Conservation (phyloP, 2,797 vertebrate species). For the Lagocephalus sceleratus region DNA sequence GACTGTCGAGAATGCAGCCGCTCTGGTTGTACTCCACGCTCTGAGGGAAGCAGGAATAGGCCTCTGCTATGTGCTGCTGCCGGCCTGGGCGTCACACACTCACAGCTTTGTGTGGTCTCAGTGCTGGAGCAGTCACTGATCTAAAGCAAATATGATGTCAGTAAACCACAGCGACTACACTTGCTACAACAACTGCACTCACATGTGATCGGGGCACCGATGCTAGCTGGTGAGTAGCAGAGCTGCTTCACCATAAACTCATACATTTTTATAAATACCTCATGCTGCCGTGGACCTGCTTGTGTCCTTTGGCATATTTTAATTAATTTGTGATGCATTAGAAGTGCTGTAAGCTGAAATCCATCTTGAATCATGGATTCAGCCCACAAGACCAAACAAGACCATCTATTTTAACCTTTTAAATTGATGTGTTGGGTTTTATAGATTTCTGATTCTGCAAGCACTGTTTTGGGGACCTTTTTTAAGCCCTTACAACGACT, state of each 20-base stretch:
- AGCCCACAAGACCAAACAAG: too few relatives aligned
- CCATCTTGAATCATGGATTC: too few relatives aligned
- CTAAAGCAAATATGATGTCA: conserved; percentile 65
- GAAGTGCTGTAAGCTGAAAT: too few relatives aligned
- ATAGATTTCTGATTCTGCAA: too few relatives aligned
- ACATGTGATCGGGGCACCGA: conserved; percentile 49
- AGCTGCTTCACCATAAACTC: conserved; percentile 42
- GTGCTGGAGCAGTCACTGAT: conserved; percentile 53
- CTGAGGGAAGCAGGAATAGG: conserved; percentile 52
- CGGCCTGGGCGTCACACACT: conserved; percentile 49
- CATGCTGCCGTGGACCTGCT: not conserved
- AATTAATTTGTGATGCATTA: not conserved
- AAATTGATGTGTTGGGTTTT: too few relatives aligned
- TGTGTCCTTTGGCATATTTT: not conserved
- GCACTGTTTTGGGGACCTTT: too few relatives aligned
- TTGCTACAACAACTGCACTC: conserved; percentile 43
- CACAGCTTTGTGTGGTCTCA: conserved; percentile 30
- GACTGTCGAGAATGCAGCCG: conserved; percentile 65
- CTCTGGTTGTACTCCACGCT: conserved; percentile 66
- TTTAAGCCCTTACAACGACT: too few relatives aligned
- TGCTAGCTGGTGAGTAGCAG: conserved; percentile 19
- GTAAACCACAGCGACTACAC: conserved; percentile 63
- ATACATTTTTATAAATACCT: conserved; percentile 23
- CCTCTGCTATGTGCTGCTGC: conserved; percentile 52
- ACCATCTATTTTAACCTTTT: too few relatives aligned